Conservation (phyloP, 2,888 invertebrate species). For the Cenopis cana region DNA sequence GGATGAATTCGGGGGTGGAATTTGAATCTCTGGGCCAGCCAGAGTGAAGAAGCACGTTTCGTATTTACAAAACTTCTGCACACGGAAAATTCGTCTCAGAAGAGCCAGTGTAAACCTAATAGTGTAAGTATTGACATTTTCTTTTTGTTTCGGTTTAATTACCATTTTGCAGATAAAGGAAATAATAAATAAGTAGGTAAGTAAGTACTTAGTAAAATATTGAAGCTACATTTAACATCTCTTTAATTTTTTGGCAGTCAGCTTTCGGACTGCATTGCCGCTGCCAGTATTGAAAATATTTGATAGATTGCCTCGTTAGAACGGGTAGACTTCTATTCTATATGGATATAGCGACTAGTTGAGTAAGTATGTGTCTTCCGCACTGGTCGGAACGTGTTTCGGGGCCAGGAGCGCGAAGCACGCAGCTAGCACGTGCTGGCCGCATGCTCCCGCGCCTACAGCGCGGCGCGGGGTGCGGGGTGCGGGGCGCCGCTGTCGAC, state of each 20-base stretch:
- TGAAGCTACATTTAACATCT: neutral
- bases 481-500: neutral
- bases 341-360: constrained; percentile 15
- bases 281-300: constrained; percentile 19
- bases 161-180: neutral
- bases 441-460: constrained; percentile 47
- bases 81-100: no score
- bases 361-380: constrained; percentile 28
- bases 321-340: neutral
- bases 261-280: neutral
- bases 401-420: constrained; percentile 41
- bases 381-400: constrained; percentile 30
- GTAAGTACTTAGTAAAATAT: neutral
- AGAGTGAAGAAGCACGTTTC: no score
- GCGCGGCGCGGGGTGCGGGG: neutral
- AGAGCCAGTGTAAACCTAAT: no score
- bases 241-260: neutral
- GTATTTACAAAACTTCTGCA: no score
- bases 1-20: no score
- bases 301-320: neutral
- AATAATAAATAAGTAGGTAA: neutral
- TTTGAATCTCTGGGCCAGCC: no score
- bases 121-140: neutral
- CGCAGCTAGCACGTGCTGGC: constrained; percentile 50
- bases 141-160: neutral